A percentile compares a stretch with the other conserved stretches of the same genome.
Evolutionary conservation across 2,113 vertebrate genomes (phyloP).

Genomic region (Pterocles gutturalis): DNA sequence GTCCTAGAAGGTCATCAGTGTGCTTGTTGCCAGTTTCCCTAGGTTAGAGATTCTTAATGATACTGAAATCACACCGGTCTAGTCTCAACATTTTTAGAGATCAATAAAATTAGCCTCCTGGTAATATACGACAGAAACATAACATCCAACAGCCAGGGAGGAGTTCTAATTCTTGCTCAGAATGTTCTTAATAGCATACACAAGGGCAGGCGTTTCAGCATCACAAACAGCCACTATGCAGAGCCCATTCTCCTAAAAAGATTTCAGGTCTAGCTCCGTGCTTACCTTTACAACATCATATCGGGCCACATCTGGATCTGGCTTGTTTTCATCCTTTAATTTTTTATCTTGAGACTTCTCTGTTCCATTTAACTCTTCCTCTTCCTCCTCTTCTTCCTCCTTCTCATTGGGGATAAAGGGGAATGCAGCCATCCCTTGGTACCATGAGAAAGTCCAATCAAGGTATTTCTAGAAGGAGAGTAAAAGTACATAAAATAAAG

Average conservation of each 20-base stretch:
- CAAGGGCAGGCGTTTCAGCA: neutral
- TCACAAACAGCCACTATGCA: neutral
- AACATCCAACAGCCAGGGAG: neutral
- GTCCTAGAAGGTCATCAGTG: neutral
- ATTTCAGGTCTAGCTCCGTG: neutral
- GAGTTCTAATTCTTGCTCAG: neutral
- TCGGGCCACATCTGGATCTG: slow-evolving; percentile 86
- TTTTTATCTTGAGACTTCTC: slow-evolving; percentile 73
- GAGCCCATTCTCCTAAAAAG: neutral
- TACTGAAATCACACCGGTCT: neutral
- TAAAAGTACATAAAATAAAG: neutral
- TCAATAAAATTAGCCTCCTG: neutral
- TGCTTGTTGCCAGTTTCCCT: neutral
- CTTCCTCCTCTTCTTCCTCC: slow-evolving; percentile 84
- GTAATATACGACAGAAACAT: neutral
- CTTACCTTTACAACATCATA: slow-evolving; percentile 91
- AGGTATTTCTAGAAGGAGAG: slow-evolving; percentile 83
- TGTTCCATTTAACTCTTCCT: slow-evolving; percentile 49
- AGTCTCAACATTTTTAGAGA: neutral
- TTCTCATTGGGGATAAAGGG: slow-evolving; percentile 84
- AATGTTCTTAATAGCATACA: neutral
- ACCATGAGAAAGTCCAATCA: slow-evolving; percentile 91
- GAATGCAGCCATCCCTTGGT: slow-evolving; percentile 84
- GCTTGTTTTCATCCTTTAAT: slow-evolving; percentile 82
- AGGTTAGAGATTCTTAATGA: neutral